A percentile compares a stretch with the other conserved stretches of the same genome.
These are phyloP conservation scores for Pontoporia blainvillei DNA, from an alignment of 2,113 vertebrate species.

Conservation along the genomic window DNA sequence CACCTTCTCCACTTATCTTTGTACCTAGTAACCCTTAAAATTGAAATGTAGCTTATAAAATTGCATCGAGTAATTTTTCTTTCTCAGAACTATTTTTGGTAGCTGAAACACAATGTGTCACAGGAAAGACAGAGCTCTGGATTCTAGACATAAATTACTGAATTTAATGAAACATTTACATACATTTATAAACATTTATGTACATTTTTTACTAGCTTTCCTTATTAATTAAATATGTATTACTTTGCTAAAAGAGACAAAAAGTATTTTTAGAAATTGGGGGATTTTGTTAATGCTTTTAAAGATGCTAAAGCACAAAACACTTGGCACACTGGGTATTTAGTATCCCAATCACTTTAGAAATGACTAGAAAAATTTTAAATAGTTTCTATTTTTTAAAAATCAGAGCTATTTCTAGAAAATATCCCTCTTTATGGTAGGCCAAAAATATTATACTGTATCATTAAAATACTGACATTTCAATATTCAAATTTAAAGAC, in stretches of 20 bases:
- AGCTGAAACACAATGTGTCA: neutral
- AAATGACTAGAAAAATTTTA: neutral
- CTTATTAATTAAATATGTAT: neutral
- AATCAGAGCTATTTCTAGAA: conserved; percentile 22
- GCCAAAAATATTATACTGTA: neutral
- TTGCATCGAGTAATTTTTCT: neutral
- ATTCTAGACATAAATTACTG: neutral
- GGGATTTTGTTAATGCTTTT: conserved; percentile 7
- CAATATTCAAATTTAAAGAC: conserved; percentile 32
- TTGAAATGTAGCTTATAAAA: neutral
- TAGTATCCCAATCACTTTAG: neutral
- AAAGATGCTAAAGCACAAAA: conserved; percentile 2
- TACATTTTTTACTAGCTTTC: conserved; percentile 28
- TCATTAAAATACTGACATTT: conserved; percentile 14
- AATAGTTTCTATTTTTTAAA: conserved; percentile 26
- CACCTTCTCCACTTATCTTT: neutral
- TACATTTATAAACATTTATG: neutral
- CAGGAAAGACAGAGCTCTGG: neutral
- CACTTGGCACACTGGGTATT: neutral
- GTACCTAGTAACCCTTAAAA: neutral
- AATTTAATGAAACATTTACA: neutral
- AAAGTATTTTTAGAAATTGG: neutral
- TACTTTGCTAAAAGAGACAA: neutral
- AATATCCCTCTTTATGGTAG: neutral
- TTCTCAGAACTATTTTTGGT: neutral